Conservation (phyloP, 2,113 vertebrate genomes). For the Labeo catla region DNA sequence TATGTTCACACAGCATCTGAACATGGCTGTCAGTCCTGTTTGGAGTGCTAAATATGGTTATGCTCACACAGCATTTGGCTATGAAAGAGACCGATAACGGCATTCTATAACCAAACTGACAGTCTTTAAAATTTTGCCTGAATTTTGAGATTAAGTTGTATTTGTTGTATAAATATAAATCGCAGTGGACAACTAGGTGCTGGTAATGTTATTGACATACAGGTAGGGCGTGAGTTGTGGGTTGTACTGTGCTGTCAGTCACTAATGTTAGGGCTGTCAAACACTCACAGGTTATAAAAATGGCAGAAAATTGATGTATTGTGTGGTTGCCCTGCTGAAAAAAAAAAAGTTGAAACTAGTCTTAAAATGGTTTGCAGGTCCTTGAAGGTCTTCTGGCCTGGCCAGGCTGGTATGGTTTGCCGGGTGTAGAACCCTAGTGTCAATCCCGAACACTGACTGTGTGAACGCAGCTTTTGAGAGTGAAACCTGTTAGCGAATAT, state of each 20-base stretch:
- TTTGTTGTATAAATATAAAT: not conserved
- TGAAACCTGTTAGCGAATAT: not conserved
- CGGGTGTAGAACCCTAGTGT: not conserved
- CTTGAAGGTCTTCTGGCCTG: not conserved
- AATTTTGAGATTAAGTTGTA: not conserved
- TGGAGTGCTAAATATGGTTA: not conserved
- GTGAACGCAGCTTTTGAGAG: not conserved
- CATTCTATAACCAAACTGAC: not conserved
- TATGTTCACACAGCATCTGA: not conserved
- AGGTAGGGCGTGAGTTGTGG: not conserved
- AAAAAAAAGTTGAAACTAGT: not conserved
- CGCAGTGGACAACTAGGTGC: not conserved
- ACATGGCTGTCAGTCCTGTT: not conserved
- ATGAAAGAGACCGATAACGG: not conserved
- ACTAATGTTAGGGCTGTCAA: not conserved
- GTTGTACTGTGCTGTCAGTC: not conserved
- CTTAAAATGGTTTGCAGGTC: not conserved
- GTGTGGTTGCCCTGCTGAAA: not conserved
- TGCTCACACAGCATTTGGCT: not conserved
- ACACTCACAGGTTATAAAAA: not conserved
- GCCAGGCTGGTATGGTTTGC: not conserved
- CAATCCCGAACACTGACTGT: not conserved
- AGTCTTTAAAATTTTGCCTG: not conserved
- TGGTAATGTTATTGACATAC: not conserved
- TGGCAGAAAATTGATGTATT: not conserved